phyloP scores from a whole-genome alignment of 2,113 vertebrate species.

The Eleginops maclovinus region DNA sequence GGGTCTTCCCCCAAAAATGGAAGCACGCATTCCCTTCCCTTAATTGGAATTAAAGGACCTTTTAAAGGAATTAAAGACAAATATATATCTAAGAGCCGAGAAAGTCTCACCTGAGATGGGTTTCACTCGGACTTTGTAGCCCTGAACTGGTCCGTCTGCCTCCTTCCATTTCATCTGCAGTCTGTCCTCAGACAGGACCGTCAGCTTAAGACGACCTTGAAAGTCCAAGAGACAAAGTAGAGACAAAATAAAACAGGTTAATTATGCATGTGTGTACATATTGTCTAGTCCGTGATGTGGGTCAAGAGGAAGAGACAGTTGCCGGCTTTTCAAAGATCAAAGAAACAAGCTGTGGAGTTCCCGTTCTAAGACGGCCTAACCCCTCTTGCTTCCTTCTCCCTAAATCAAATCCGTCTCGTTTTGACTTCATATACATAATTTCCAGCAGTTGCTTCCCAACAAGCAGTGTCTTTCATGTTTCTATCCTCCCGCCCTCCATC shows the following conservation, averaged over 20 bases:
- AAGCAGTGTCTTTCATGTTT: slow-evolving; percentile 79
- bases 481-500: slow-evolving; percentile 42
- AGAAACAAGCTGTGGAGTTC: slow-evolving; percentile 58
- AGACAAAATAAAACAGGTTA: slow-evolving; percentile 1
- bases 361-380: slow-evolving; percentile 19
- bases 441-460: slow-evolving; percentile 80
- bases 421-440: slow-evolving; percentile 83
- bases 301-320: slow-evolving; percentile 11
- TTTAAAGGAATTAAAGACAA: too few relatives aligned
- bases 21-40: not conserved
- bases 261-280: not conserved
- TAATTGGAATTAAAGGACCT: not conserved
- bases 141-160: slow-evolving; percentile 85
- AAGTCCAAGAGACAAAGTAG: slow-evolving; percentile 19
- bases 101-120: slow-evolving; percentile 88
- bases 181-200: slow-evolving; percentile 90
- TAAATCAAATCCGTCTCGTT: slow-evolving; percentile 79
- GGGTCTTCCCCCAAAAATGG: not conserved
- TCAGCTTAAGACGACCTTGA: slow-evolving; percentile 86
- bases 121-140: slow-evolving; percentile 92
- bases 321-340: slow-evolving; percentile 66
- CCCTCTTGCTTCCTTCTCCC: slow-evolving; percentile 65
- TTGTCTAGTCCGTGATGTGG: slow-evolving; percentile 25
- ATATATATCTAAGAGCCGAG: not conserved
- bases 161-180: slow-evolving; percentile 97